Percentiles rank a stretch among this genome's conserved stretches.
phyloP scores from a whole-genome alignment of 2,888 invertebrate genomes.

The Scaptodrosophila latifasciaeformis region DNA sequence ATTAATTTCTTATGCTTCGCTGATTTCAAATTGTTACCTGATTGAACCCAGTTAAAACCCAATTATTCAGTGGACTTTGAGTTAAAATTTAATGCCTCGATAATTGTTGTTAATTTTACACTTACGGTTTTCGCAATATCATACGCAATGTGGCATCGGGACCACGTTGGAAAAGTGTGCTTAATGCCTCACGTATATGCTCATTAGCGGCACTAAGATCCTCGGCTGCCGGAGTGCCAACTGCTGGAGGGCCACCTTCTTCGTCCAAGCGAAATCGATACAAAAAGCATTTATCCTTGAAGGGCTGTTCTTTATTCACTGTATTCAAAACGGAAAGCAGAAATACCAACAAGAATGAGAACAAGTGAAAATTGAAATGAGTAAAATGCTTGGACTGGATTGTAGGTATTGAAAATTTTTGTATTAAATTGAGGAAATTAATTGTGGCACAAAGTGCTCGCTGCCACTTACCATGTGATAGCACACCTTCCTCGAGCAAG shows the following conservation, averaged over 20 bases:
- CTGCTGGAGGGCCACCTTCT: constrained; percentile 77
- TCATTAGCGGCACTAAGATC: constrained; percentile 82
- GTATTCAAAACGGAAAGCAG: constrained; percentile 10
- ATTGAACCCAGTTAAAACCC: neutral
- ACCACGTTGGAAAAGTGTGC: constrained; percentile 81
- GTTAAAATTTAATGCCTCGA: neutral
- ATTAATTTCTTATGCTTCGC: neutral
- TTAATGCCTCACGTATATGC: constrained; percentile 81
- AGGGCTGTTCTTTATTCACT: constrained; percentile 87
- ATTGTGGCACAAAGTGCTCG: constrained; percentile 4
- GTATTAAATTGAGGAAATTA: neutral
- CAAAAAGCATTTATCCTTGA: constrained; percentile 88
- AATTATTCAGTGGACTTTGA: too few relatives aligned
- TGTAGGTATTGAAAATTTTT: neutral
- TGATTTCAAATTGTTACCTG: neutral
- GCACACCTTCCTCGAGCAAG: constrained; percentile 85
- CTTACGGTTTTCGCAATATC: constrained; percentile 87
- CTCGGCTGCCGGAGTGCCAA: constrained; percentile 77
- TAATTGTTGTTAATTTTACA: constrained; percentile 34
- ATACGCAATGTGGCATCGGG: constrained; percentile 87
- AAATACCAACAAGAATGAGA: constrained; percentile 12
- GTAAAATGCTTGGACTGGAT: constrained; percentile 25
- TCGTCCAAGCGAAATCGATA: constrained; percentile 88
- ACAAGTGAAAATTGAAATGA: constrained; percentile 23
- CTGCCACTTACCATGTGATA: constrained; percentile 81